These are phyloP conservation scores for Acrobasis repandana DNA, from an alignment of 2,888 invertebrate genomes.

Conservation along the genomic window DNA sequence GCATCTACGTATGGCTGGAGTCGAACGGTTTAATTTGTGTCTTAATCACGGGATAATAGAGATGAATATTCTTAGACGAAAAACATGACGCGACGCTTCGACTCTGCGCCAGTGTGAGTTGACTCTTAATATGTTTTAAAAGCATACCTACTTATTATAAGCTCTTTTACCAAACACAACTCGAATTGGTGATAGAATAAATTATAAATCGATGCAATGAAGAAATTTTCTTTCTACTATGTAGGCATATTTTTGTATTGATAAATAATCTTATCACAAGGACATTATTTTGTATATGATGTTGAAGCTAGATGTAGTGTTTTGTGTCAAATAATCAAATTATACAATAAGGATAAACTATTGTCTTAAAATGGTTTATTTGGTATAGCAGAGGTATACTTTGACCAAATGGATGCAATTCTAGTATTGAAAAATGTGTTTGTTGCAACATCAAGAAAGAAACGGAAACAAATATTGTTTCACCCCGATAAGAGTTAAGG, in stretches of 20 bases:
- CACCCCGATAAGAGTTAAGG: not conserved
- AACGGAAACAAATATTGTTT: not conserved
- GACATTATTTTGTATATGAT: not conserved
- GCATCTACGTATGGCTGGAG: too few species aligned
- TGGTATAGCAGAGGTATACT: too few species aligned
- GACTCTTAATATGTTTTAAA: not conserved
- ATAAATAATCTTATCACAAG: not conserved
- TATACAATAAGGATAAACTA: not conserved
- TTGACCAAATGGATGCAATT: too few species aligned
- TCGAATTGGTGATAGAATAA: not conserved
- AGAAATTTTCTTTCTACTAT: constrained; percentile 5
- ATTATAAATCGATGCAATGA: not conserved
- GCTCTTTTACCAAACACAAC: not conserved
- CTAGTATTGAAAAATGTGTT: too few species aligned
- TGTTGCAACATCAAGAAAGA: too few species aligned
- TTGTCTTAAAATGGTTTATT: too few species aligned
- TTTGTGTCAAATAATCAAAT: constrained; percentile 1
- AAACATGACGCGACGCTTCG: too few species aligned
- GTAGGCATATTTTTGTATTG: constrained; percentile 1
- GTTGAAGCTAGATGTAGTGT: constrained; percentile 27
- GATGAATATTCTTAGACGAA: too few species aligned
- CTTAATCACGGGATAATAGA: too few species aligned
- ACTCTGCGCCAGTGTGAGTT: too few species aligned
- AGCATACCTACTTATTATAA: not conserved
- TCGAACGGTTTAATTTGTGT: too few species aligned